A percentile compares a stretch with the other conserved stretches of the same genome.
These are phyloP conservation scores for Hozukius guyotensis DNA, from an alignment of 2,797 vertebrate genomes.

Conservation along the genomic window DNA sequence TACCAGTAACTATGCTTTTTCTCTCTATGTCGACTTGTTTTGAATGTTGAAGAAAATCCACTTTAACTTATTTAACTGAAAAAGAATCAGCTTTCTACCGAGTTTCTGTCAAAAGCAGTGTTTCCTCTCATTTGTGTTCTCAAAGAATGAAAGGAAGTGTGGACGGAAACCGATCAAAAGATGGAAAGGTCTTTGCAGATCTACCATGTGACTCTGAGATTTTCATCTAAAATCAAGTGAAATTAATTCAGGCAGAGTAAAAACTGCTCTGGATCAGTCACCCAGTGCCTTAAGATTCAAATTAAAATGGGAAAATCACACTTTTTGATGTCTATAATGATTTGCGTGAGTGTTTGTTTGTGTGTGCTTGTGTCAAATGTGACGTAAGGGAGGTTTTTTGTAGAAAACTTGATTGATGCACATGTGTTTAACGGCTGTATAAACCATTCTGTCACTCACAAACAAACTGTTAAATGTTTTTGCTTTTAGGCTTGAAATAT, in stretches of 20 bases:
- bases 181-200: background rate
- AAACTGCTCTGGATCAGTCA: background rate
- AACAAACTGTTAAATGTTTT: background rate
- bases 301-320: background rate
- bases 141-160: background rate
- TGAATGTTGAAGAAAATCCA: constrained; percentile 19
- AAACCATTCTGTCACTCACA: constrained; percentile 19
- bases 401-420: constrained; percentile 41
- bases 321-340: background rate
- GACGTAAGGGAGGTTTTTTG: background rate
- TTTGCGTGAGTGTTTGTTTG: background rate
- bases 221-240: background rate
- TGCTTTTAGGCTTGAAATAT: constrained; percentile 21
- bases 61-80: constrained; percentile 9
- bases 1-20: background rate
- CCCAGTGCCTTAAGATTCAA: background rate
- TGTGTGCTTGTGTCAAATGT: constrained; percentile 17
- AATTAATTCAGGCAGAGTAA: background rate
- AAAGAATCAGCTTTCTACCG: background rate
- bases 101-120: background rate
- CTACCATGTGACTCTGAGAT: background rate
- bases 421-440: constrained; percentile 20
- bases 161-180: background rate
- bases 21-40: background rate
- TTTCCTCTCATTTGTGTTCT: background rate